phyloP scores from a whole-genome alignment of 1,140 invertebrate species.

The Brachystomella parvula region DNA sequence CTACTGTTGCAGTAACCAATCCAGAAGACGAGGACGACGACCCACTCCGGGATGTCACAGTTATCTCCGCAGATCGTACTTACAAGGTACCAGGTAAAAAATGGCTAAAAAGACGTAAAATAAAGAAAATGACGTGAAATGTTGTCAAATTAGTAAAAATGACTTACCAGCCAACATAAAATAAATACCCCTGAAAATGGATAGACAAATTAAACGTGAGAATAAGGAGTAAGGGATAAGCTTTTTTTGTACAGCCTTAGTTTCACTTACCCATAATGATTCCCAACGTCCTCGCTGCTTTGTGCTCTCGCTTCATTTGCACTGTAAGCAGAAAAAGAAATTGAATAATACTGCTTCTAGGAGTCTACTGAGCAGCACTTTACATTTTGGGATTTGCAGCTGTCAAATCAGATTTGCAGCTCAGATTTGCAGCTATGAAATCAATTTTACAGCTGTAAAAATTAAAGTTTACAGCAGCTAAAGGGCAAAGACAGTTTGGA shows the following conservation, averaged over 20 bases:
- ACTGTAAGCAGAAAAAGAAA: conserved; percentile 20
- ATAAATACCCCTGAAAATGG: no score
- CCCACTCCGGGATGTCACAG: conserved; percentile 57
- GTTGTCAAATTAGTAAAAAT: no score
- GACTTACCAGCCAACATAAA: conserved; percentile 88
- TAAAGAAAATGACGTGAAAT: no score
- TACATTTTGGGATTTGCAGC: no score
- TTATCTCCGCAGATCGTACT: conserved; percentile 65
- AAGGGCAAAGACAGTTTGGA: no score
- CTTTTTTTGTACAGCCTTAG: no score
- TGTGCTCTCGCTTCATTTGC: conserved; percentile 78
- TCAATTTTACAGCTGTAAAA: no score
- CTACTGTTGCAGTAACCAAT: conserved; percentile 95
- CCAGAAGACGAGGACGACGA: conserved; percentile 83
- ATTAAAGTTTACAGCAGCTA: no score
- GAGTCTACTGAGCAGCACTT: neutral
- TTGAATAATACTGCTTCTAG: neutral
- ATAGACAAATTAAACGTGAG: neutral
- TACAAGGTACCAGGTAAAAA: conserved; percentile 77
- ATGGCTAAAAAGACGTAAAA: no score
- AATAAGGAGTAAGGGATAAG: neutral
- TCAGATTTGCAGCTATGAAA: no score
- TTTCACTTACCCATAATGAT: conserved; percentile 97
- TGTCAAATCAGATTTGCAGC: no score
- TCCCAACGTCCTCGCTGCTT: conserved; percentile 85